Base-by-base conservation (phyloP, 2,888 invertebrate species). In the Mechanitis mazaeus region DNA sequence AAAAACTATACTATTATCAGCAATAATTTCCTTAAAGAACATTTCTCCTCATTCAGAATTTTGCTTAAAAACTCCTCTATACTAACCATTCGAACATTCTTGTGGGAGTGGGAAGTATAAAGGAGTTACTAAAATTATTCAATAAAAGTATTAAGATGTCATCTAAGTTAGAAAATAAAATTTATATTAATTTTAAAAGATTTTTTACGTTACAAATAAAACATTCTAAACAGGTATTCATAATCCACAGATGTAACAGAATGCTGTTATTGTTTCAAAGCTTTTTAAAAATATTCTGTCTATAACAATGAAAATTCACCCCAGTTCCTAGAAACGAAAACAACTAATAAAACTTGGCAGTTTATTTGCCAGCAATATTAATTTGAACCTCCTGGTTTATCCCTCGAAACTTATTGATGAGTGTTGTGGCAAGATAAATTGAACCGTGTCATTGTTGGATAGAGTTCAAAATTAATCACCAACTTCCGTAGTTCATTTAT, bases 351-450 rank as follows among this genome's bases (percentile, higher is more conserved):
- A 63, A 63, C 56, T 56, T 59, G 33, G 46, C 9, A 57, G 60
- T 47, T 63, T 60, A 63, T 63, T 59, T 60, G 55, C 47, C 57
- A 57, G 57, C 56, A 54, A 60, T 58, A 63, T 63, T 60, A 63
- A 63, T 58, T 63, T 60, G 57, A 60, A 59, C 59, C 63, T 46
- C 57, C 55, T 50, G 57, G 45, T 60, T 60, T 60, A 64, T 60
- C 64, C 60, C 54, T 63, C 60, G 60, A 60, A 64, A 60, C 64
- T 64, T 60, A 64, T 64, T 60, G 60, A 63, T 55, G 55, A 59
- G 9, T 45, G 38, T 38, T 56, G 55, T 20, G 60, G 56, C 60
- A 60, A 56, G 59, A 60, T 53, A 63, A 63, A 63, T 63, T 60
- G 54, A 57, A 54, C 50, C 54, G 47, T 63, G 57, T 63, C 57